Evolutionary conservation across 2,113 vertebrate genomes (phyloP).

Genomic region (Poeciliopsis retropinna): DNA sequence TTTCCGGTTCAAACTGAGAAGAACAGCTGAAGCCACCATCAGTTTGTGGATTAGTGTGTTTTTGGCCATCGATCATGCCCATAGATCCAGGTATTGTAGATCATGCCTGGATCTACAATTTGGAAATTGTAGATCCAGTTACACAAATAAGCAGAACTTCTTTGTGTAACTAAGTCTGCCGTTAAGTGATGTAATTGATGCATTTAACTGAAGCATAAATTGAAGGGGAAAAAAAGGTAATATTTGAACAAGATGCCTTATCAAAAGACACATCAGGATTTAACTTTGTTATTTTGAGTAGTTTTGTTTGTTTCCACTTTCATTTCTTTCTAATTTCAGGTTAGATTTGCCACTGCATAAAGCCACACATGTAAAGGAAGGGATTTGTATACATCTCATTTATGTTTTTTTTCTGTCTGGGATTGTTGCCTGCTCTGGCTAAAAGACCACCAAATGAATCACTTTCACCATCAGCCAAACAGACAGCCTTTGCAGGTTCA

Average conservation of each 20-base stretch:
- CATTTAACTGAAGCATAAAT: not conserved
- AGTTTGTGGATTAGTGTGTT: conserved; percentile 12
- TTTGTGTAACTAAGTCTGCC: not conserved
- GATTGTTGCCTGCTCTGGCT: not conserved
- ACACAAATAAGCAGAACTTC: conserved; percentile 3
- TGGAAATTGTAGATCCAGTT: conserved; percentile 10
- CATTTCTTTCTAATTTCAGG: not conserved
- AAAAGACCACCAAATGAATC: conserved; percentile 27
- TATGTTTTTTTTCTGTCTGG: not conserved
- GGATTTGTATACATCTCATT: not conserved
- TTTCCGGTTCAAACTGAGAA: conserved; percentile 19
- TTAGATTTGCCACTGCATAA: not conserved
- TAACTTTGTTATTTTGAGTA: not conserved
- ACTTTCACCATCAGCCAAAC: conserved; percentile 29
- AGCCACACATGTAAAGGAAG: not conserved
- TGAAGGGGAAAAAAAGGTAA: not conserved
- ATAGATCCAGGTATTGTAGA: conserved; percentile 22
- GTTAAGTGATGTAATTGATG: not conserved
- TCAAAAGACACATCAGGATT: not conserved
- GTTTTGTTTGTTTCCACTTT: not conserved
- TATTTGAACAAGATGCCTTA: not conserved
- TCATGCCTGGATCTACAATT: no score
- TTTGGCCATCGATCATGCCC: conserved; percentile 30
- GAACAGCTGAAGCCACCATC: conserved; percentile 41
- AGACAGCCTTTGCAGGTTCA: conserved; percentile 34